Conservation (phyloP, 2,113 vertebrate species). For the Heptranchias perlo region DNA sequence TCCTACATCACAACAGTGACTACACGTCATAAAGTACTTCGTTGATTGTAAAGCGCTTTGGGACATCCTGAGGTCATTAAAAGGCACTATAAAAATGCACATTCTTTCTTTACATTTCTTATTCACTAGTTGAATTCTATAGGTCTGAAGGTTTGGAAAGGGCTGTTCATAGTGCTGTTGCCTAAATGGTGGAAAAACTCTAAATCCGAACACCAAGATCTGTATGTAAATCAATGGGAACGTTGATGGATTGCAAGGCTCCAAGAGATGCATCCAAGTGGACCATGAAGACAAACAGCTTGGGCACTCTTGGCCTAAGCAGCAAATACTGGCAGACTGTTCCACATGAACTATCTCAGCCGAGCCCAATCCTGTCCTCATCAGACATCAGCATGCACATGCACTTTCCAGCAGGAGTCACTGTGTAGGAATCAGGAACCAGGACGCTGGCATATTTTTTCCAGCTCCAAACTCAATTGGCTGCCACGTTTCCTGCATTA, state of each 20-base stretch:
- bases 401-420: neutral
- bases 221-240: neutral
- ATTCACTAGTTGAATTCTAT: neutral
- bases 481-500: neutral
- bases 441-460: neutral
- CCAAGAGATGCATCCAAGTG: no score
- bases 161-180: neutral
- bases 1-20: neutral
- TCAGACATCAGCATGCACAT: neutral
- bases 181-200: neutral
- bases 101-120: neutral
- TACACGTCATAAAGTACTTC: neutral
- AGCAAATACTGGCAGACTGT: neutral
- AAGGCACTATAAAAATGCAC: neutral
- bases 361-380: neutral
- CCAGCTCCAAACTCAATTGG: neutral
- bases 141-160: neutral
- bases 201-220: neutral
- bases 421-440: neutral
- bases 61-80: neutral
- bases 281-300: no score
- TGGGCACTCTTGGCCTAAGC: neutral
- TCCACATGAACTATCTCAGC: neutral
- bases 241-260: neutral
- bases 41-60: neutral